Base-by-base conservation (phyloP, 2,888 invertebrate genomes). In the Acrobeloides nanus region DNA sequence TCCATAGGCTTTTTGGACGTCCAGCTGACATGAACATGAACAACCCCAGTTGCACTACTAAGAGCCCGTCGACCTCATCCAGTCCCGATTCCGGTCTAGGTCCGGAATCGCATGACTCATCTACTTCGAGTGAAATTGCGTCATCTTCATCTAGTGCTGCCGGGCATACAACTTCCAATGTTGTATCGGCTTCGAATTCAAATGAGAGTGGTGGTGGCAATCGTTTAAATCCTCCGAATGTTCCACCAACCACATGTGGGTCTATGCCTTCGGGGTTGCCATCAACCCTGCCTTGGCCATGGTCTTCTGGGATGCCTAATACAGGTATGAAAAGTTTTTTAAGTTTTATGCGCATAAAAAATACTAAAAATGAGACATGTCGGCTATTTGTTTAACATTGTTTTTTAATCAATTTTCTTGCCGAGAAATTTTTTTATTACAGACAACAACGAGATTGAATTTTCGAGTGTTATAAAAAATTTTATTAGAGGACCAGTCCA, bases 31-130 rank as follows among this genome's bases (percentile, higher is more conserved):
- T 15, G 10, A 12, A 29, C 29, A 29, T 29, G 29, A 29, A 29
- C 29, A 12, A 12, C 29, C 15, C 29, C 29, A 29, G 38, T 17
- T 45, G 45, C 21, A 18, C 25, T 23, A 42, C 32, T 8, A 53
- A 41, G 33, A 40, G 38, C 38, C 46, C 56, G 34, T 56, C 56
- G 20, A 55, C 51, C 20, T 57, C 56, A 26, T 55, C 60, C 6
- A 46, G 45, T 24, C 50, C 56, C 7, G 55, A 55, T 33, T 58
- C 56, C 12, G 55, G 55, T 24, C 34, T 53, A 5, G 53, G 53
- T 10, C 38, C 48, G 21, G 53, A 53, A 3, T 6, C 6, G 15
- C 50, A 48, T 27, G 50, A 51, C 21, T n/a, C n/a, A n/a, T n/a
- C n/a, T n/a, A n/a, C n/a, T n/a, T n/a, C n/a, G n/a, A n/a, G n/a